phyloP scores from a whole-genome alignment of 2,113 vertebrate species.

The Sinosuthora webbiana region DNA sequence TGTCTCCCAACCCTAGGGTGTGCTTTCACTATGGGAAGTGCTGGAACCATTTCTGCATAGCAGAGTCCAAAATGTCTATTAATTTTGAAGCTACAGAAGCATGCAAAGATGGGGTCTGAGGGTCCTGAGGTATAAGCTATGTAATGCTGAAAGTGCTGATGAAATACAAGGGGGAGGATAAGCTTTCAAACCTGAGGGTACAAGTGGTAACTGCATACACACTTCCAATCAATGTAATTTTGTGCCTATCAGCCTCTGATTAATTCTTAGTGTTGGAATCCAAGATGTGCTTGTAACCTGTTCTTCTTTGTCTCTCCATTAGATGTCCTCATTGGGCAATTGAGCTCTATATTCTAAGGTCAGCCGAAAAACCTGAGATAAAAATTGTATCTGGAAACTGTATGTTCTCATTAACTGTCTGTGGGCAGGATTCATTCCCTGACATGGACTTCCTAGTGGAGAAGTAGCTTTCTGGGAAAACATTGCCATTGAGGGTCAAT shows the following conservation, averaged over 20 bases:
- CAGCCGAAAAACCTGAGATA: neutral
- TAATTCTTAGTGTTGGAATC: neutral
- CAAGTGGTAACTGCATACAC: neutral
- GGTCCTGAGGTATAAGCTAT: neutral
- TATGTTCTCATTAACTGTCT: neutral
- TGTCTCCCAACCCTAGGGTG: neutral
- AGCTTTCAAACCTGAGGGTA: neutral
- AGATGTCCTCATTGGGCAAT: conserved; percentile 60
- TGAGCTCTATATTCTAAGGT: neutral
- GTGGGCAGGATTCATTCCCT: neutral
- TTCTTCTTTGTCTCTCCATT: conserved; percentile 40
- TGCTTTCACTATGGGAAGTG: neutral
- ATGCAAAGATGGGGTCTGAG: neutral
- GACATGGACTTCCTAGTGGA: neutral
- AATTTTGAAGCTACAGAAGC: neutral
- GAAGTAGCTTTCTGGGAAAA: neutral
- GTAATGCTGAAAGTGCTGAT: neutral
- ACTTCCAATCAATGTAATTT: neutral
- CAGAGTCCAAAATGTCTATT: neutral
- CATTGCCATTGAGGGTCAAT: neutral
- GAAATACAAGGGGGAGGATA: neutral
- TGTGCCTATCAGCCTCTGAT: neutral
- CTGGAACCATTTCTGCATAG: neutral
- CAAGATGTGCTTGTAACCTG: neutral
- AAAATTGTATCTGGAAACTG: neutral